Conservation (phyloP, 2,113 vertebrate species). For the Brienomyrus brachyistius region DNA sequence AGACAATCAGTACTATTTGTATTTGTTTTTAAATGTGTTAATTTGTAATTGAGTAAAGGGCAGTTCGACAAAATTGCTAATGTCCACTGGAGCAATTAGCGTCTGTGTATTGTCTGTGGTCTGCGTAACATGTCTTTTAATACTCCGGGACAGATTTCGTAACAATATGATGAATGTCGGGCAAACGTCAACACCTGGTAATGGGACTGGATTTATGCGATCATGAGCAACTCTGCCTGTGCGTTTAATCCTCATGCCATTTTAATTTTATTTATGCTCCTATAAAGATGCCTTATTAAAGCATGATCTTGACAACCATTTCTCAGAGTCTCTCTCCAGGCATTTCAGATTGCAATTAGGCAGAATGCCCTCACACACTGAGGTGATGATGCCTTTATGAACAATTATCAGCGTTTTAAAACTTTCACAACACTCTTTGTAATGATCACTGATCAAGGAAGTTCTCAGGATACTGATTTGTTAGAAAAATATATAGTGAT, state of each 20-base stretch:
- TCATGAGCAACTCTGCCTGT: slow-evolving; percentile 49
- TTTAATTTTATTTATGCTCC: slow-evolving; percentile 33
- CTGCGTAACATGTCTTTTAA: slow-evolving; percentile 41
- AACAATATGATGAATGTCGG: slow-evolving; percentile 58
- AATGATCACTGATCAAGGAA: neutral
- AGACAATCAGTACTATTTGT: neutral
- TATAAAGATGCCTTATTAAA: slow-evolving; percentile 65
- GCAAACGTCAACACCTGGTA: slow-evolving; percentile 52
- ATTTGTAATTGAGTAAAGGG: neutral
- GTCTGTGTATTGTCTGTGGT: slow-evolving; percentile 21
- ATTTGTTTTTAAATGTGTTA: neutral
- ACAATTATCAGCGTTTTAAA: slow-evolving; percentile 41
- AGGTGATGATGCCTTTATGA: neutral
- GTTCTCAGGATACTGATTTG: neutral
- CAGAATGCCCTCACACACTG: slow-evolving; percentile 52
- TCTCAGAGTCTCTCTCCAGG: slow-evolving; percentile 60
- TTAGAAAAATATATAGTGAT: neutral
- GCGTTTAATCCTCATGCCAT: slow-evolving; percentile 50
- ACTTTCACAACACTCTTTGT: slow-evolving; percentile 13
- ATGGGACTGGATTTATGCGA: slow-evolving; percentile 44
- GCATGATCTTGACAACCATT: slow-evolving; percentile 59
- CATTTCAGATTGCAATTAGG: slow-evolving; percentile 59
- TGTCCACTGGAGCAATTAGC: neutral
- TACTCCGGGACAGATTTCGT: slow-evolving; percentile 46
- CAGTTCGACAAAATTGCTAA: neutral